These are phyloP conservation scores for Hirundichthys speculiger DNA, from an alignment of 2,113 vertebrate genomes.

Conservation along the genomic window DNA sequence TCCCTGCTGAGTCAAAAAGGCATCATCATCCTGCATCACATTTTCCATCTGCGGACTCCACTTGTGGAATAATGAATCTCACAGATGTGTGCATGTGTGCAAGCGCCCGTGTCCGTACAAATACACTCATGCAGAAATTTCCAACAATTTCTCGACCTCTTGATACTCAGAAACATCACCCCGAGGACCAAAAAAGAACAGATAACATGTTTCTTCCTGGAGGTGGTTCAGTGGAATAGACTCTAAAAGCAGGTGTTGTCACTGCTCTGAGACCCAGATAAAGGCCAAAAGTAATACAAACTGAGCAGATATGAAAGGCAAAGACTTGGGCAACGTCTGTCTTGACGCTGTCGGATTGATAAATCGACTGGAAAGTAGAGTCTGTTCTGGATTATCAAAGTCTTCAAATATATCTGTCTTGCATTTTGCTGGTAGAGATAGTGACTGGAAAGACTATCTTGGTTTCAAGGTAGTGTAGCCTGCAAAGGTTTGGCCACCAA, in stretches of 20 bases:
- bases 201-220: constrained; percentile 49
- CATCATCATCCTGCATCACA: constrained; percentile 70
- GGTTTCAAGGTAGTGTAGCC: no score
- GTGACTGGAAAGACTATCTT: background rate
- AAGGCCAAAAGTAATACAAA: constrained; percentile 37
- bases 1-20: constrained; percentile 70
- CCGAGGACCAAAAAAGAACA: constrained; percentile 32
- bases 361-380: constrained; percentile 35
- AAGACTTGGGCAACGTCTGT: constrained; percentile 35
- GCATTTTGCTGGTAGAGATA: constrained; percentile 7
- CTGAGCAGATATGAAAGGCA: constrained; percentile 38
- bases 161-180: constrained; percentile 50
- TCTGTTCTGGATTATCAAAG: constrained; percentile 42
- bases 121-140: constrained; percentile 22
- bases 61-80: constrained; percentile 71
- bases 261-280: constrained; percentile 4
- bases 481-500: no score
- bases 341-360: constrained; percentile 28
- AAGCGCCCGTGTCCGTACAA: constrained; percentile 45
- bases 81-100: constrained; percentile 64
- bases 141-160: constrained; percentile 21
- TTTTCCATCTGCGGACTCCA: constrained; percentile 74
- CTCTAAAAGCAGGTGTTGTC: constrained; percentile 55
- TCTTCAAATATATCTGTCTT: constrained; percentile 28
- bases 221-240: constrained; percentile 19